These are phyloP conservation scores for Meloidogyne chitwoodi DNA, from an alignment of 1,140 invertebrate genomes.

Conservation along the genomic window DNA sequence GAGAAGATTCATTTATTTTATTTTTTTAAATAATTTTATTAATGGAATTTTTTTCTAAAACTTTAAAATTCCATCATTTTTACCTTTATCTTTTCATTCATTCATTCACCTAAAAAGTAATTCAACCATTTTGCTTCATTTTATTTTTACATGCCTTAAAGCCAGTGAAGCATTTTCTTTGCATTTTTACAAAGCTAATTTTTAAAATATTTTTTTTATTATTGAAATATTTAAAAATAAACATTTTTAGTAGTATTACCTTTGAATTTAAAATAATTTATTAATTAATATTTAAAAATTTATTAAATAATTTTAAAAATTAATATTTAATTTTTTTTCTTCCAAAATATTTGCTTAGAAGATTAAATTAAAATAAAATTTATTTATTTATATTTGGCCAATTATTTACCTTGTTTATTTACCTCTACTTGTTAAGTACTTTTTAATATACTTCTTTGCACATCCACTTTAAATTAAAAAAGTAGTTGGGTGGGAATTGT, in stretches of 20 bases:
- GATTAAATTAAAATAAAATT: background rate
- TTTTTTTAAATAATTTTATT: background rate
- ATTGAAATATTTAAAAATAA: no score
- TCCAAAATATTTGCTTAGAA: background rate
- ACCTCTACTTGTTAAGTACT: background rate
- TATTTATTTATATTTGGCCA: background rate
- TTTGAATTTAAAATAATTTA: no score
- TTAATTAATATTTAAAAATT: no score
- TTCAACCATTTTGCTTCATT: background rate
- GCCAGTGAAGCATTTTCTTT: background rate
- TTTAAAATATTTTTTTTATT: no score
- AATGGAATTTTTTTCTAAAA: background rate
- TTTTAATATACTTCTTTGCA: background rate
- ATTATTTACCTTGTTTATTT: background rate
- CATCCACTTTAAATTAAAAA: background rate
- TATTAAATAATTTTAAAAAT: no score
- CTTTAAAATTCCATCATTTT: background rate
- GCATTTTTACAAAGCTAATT: background rate
- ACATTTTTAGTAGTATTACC: no score
- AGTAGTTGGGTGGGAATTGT: background rate
- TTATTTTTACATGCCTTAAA: background rate
- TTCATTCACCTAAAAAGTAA: background rate
- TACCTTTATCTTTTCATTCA: no score
- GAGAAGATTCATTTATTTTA: no score
- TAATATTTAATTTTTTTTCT: background rate